Evolutionary conservation across 1,140 invertebrate genomes (phyloP).

Genomic region (Heliconius hermathena): DNA sequence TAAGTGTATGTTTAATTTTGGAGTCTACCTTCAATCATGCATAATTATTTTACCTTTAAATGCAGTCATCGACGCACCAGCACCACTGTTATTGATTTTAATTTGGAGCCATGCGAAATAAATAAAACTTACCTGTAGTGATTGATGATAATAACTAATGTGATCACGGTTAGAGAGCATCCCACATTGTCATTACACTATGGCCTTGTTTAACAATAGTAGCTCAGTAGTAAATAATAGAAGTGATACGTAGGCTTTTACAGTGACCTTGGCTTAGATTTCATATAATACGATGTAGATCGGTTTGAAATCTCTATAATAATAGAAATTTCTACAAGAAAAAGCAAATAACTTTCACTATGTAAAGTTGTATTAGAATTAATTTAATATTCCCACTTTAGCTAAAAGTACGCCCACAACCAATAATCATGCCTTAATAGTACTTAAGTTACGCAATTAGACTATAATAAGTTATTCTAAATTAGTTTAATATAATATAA

Average conservation of each 20-base stretch:
- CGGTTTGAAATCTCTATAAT: not conserved
- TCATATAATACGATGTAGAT: not conserved
- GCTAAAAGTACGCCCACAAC: not conserved
- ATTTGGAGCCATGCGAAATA: slow-evolving; percentile 40
- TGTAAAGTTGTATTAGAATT: not conserved
- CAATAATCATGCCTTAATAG: slow-evolving; percentile 14
- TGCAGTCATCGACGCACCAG: slow-evolving; percentile 57
- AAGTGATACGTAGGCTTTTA: slow-evolving; percentile 44
- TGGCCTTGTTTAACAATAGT: slow-evolving; percentile 65
- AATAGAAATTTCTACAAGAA: not conserved
- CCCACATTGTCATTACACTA: slow-evolving; percentile 55
- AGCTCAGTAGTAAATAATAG: slow-evolving; percentile 46
- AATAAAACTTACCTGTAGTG: slow-evolving; percentile 68
- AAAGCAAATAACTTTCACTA: not conserved
- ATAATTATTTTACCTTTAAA: slow-evolving; percentile 60
- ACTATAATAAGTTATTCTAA: not conserved
- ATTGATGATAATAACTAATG: slow-evolving; percentile 55
- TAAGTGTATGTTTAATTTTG: slow-evolving; percentile 75
- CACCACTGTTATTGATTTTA: slow-evolving; percentile 58
- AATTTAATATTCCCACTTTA: not conserved
- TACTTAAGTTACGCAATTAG: not conserved
- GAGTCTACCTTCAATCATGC: slow-evolving; percentile 68
- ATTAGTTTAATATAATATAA: not conserved
- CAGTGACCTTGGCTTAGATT: slow-evolving; percentile 55
- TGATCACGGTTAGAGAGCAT: slow-evolving; percentile 52